Evolutionary conservation across 2,888 invertebrate species (phyloP).

Genomic region (Tineola bisselliella): DNA sequence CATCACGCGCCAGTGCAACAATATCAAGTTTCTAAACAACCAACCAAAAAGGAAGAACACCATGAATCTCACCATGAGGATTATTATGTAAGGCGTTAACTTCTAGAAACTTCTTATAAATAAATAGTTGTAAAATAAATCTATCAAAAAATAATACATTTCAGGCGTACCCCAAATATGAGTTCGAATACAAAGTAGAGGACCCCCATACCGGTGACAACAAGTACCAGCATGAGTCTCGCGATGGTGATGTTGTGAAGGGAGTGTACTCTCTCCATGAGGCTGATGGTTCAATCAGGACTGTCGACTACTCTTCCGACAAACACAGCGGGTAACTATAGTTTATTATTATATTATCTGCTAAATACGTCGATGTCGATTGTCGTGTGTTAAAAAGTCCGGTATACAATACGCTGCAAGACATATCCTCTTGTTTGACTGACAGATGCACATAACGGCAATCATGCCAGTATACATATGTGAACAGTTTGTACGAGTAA

Average conservation of each 20-base stretch:
- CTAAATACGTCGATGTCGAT: too few species aligned
- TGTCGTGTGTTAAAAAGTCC: too few species aligned
- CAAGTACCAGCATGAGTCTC: conserved; percentile 42
- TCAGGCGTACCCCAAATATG: conserved; percentile 35
- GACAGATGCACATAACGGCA: too few species aligned
- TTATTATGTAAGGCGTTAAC: conserved; percentile 32
- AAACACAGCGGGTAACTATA: conserved; percentile 49
- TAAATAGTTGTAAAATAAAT: neutral
- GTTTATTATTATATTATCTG: neutral
- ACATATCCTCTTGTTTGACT: too few species aligned
- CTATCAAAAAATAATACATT: neutral
- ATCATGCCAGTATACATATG: too few species aligned
- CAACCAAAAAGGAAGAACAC: neutral
- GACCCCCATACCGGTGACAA: conserved; percentile 48
- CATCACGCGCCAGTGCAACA: conserved; percentile 16
- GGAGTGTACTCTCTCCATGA: conserved; percentile 56
- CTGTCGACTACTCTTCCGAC: conserved; percentile 56
- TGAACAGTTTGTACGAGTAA: too few species aligned
- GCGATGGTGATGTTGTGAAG: conserved; percentile 56
- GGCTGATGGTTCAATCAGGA: conserved; percentile 44
- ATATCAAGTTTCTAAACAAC: conserved; percentile 11
- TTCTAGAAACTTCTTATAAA: neutral
- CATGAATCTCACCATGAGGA: conserved; percentile 25
- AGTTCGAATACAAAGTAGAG: conserved; percentile 39
- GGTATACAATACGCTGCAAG: too few species aligned